These are phyloP conservation scores for Telenomus remus DNA, from an alignment of 1,140 invertebrate genomes.

Conservation along the genomic window DNA sequence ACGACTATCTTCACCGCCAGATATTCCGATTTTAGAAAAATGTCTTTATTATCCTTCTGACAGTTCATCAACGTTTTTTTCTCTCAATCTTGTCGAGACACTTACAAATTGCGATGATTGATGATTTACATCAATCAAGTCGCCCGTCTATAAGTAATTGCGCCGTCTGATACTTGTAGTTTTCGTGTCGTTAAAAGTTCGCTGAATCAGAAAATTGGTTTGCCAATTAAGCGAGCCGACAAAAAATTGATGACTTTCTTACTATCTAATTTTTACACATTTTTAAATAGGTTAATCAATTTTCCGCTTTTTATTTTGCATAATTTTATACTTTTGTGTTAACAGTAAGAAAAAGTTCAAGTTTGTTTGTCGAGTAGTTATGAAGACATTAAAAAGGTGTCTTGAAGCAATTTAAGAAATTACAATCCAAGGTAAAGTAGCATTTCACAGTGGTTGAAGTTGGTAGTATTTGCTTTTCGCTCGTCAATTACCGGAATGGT, in stretches of 20 bases:
- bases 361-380: no score
- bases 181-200: constrained; percentile 11
- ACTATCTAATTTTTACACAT: no score
- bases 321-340: no score
- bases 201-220: constrained; percentile 22
- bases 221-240: constrained; percentile 16
- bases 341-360: no score
- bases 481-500: constrained; percentile 42
- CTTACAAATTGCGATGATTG: constrained; percentile 12
- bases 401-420: constrained; percentile 32
- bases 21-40: constrained; percentile 41
- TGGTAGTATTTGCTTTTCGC: constrained; percentile 39
- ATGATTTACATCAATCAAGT: constrained; percentile 37
- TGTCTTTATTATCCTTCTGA: constrained; percentile 43
- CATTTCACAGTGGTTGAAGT: constrained; percentile 14
- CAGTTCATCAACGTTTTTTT: constrained; percentile 26
- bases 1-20: constrained; percentile 3
- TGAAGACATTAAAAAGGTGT: constrained; percentile 29
- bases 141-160: constrained; percentile 24
- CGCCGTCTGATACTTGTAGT: background rate
- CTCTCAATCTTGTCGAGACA: background rate
- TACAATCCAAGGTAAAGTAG: constrained; percentile 12
- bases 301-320: no score
- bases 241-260: background rate
- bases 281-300: no score